Conservation (phyloP, 2,797 vertebrate genomes). For the Phylloscopus collybita region DNA sequence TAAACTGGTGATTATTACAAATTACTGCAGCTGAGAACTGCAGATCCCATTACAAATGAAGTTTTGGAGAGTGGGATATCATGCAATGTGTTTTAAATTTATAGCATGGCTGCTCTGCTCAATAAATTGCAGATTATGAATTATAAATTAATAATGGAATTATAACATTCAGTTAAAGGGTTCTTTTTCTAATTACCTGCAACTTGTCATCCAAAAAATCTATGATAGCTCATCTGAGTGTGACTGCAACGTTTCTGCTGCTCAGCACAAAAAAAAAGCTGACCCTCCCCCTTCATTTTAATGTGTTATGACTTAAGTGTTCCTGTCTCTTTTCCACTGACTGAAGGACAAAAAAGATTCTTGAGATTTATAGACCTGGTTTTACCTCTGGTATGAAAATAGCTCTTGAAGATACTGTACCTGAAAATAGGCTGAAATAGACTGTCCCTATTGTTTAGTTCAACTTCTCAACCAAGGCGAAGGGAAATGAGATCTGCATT, state of each 20-base stretch:
- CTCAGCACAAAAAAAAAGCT: neutral
- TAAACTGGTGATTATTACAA: neutral
- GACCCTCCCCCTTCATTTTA: slow-evolving; percentile 46
- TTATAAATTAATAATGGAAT: slow-evolving; percentile 45
- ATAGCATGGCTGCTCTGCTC: slow-evolving; percentile 6
- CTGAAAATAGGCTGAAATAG: slow-evolving; percentile 46
- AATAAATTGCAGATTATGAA: slow-evolving; percentile 40
- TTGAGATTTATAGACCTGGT: neutral
- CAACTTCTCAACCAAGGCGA: neutral
- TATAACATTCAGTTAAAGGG: slow-evolving; percentile 12
- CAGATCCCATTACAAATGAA: slow-evolving; percentile 18
- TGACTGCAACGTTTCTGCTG: slow-evolving; percentile 1
- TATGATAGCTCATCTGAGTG: slow-evolving; percentile 18
- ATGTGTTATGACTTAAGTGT: slow-evolving; percentile 38
- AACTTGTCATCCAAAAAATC: slow-evolving; percentile 37
- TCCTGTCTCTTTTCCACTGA: slow-evolving; percentile 50
- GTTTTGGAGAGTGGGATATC: slow-evolving; percentile 14
- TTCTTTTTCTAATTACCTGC: slow-evolving; percentile 47
- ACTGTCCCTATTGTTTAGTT: slow-evolving; percentile 29
- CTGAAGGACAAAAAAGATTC: neutral
- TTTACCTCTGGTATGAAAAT: slow-evolving; percentile 55
- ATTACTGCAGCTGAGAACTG: neutral
- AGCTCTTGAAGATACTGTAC: neutral
- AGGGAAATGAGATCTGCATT: slow-evolving; percentile 38
- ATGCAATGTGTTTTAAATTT: slow-evolving; percentile 47